phyloP scores from a whole-genome alignment of 2,888 invertebrate species.

The Hirtodrosophila cameraria region DNA sequence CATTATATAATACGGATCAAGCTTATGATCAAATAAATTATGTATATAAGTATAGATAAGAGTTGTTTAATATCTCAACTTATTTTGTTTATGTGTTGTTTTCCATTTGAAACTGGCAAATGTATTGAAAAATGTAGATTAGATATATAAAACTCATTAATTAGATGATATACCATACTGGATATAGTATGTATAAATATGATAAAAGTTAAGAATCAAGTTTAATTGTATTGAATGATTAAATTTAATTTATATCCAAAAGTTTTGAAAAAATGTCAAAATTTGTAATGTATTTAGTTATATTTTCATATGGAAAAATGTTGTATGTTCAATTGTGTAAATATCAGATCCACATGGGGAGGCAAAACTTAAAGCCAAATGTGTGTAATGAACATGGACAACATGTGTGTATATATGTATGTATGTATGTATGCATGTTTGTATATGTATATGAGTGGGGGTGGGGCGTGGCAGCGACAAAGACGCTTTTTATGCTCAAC shows the following conservation, averaged over 20 bases:
- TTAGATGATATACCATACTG: too few species aligned
- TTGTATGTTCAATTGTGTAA: slow-evolving; percentile 52
- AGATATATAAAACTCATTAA: too few species aligned
- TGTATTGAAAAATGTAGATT: too few species aligned
- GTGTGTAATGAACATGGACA: slow-evolving; percentile 74
- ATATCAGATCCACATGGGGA: slow-evolving; percentile 56
- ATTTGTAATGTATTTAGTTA: not conserved
- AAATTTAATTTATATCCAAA: not conserved
- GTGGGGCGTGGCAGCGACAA: slow-evolving; percentile 73
- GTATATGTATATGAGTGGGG: slow-evolving; percentile 17
- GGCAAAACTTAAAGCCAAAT: slow-evolving; percentile 57
- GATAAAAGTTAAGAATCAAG: too few species aligned
- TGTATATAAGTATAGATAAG: too few species aligned
- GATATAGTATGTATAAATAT: too few species aligned
- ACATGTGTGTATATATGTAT: slow-evolving; percentile 47
- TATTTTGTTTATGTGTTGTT: too few species aligned
- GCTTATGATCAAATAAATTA: too few species aligned
- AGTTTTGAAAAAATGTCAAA: not conserved
- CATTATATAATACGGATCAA: too few species aligned
- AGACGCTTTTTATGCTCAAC: slow-evolving; percentile 74
- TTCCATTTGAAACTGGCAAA: too few species aligned
- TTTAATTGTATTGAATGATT: too few species aligned
- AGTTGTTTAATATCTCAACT: too few species aligned
- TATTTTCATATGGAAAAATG: not conserved
- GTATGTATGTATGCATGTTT: slow-evolving; percentile 5